A percentile compares a stretch with the other conserved stretches of the same genome.
Evolutionary conservation across 2,888 invertebrate species (phyloP).

Genomic region (Endomychus coccineus): DNA sequence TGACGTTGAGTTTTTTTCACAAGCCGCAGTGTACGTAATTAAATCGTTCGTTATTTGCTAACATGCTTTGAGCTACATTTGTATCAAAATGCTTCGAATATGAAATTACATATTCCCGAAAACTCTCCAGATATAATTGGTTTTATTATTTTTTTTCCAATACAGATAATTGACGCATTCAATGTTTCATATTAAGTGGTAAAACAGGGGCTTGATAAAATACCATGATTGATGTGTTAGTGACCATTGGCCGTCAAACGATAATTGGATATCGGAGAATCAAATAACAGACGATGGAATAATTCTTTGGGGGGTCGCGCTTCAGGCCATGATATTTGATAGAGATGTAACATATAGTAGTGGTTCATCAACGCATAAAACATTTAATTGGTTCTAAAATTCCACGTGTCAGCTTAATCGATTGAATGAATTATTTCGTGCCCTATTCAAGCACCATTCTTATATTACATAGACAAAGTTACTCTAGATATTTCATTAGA

Average conservation of each 20-base stretch:
- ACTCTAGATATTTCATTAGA: too few species aligned
- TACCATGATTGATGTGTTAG: constrained; percentile 4
- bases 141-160: too few species aligned
- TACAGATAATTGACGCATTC: too few species aligned
- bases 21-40: too few species aligned
- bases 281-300: constrained; percentile 14
- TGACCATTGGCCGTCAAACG: constrained; percentile 4
- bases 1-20: constrained; percentile 2
- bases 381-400: constrained; percentile 21
- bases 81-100: too few species aligned
- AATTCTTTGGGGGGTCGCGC: constrained; percentile 24
- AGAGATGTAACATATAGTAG: constrained; percentile 11
- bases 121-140: too few species aligned
- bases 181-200: constrained; percentile 9
- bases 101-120: too few species aligned
- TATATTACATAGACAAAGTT: too few species aligned
- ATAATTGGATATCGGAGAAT: constrained; percentile 19
- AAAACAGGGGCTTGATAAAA: too few species aligned
- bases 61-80: too few species aligned
- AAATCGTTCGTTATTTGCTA: constrained; percentile 11
- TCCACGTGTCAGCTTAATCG: constrained; percentile 11
- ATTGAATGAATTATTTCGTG: constrained; percentile 1
- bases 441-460: too few species aligned
- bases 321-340: constrained; percentile 18
- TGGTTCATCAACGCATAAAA: constrained; percentile 16